phyloP scores from a whole-genome alignment of 2,797 vertebrate species.

The Protosalanx chinensis region DNA sequence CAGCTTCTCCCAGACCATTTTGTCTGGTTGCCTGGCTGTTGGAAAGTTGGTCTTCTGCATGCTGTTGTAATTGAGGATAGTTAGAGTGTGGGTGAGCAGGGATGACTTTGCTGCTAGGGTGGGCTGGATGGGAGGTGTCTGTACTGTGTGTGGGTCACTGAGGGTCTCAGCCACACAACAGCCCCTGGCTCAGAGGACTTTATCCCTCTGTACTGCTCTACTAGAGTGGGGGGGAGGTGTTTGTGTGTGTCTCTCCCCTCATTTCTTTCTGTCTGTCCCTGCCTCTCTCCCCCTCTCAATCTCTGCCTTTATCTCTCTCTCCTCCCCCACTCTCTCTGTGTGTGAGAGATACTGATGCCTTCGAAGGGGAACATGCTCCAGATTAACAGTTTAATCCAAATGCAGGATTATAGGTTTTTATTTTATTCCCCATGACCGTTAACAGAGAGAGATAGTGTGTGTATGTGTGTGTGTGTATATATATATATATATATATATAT shows the following conservation, averaged over 20 bases:
- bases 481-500: slow-evolving; percentile 13
- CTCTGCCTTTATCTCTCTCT: slow-evolving; percentile 10
- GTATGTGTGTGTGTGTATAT: slow-evolving; percentile 1
- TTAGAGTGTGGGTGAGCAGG: slow-evolving; percentile 55
- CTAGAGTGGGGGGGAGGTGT: too few relatives aligned
- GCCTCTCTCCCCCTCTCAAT: not conserved
- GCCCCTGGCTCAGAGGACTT: slow-evolving; percentile 26
- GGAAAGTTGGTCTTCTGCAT: slow-evolving; percentile 28
- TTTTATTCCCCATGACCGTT: slow-evolving; percentile 60
- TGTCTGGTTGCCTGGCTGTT: too few relatives aligned
- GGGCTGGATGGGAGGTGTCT: slow-evolving; percentile 50
- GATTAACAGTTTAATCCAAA: slow-evolving; percentile 77
- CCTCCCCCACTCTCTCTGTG: slow-evolving; percentile 30
- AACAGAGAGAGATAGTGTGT: slow-evolving; percentile 12
- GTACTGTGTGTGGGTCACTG: slow-evolving; percentile 28
- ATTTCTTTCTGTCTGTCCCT: not conserved
- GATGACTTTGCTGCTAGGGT: slow-evolving; percentile 64
- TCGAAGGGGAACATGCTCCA: slow-evolving; percentile 59
- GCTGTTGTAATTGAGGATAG: slow-evolving; percentile 37
- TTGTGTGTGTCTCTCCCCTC: not conserved
- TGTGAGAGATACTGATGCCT: slow-evolving; percentile 54
- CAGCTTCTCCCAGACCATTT: too few relatives aligned
- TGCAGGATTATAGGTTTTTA: slow-evolving; percentile 73
- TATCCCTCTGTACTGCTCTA: not conserved
- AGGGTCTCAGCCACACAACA: slow-evolving; percentile 38